Percentiles rank a stretch among this genome's conserved stretches.
Conservation (phyloP, 1,140 invertebrate species). For the Pogonomyrmex barbatus region DNA sequence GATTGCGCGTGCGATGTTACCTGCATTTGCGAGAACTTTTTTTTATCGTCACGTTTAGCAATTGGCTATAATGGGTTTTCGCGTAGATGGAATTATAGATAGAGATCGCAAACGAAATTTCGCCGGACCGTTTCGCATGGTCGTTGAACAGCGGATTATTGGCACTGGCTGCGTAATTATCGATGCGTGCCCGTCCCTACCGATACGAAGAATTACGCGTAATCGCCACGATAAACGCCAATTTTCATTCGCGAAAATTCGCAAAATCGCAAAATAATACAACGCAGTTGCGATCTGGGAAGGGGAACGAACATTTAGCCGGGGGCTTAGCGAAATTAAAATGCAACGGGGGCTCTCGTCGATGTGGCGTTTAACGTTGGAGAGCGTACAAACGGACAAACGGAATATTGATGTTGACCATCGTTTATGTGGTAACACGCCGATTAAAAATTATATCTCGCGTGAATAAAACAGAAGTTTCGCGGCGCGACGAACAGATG, state of each 20-base stretch:
- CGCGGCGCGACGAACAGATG: neutral
- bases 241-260: neutral
- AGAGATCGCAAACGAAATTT: constrained; percentile 9
- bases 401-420: neutral
- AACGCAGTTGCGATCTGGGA: neutral
- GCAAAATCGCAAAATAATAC: constrained; percentile 17
- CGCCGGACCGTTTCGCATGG: neutral
- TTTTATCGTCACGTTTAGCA: neutral
- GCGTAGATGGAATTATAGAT: neutral
- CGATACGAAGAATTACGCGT: constrained; percentile 10
- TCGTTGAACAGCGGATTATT: constrained; percentile 20
- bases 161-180: constrained; percentile 15
- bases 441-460: neutral
- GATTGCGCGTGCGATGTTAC: constrained; percentile 5
- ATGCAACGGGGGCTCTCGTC: neutral
- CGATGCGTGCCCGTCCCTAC: neutral
- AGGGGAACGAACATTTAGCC: neutral
- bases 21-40: constrained; percentile 5
- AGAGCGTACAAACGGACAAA: neutral
- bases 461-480: neutral
- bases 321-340: constrained; percentile 22
- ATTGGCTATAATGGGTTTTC: neutral
- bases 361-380: neutral
- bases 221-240: constrained; percentile 22
- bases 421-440: neutral